phyloP scores from a whole-genome alignment of 2,797 vertebrate genomes.

The Smutsia temminckii region DNA sequence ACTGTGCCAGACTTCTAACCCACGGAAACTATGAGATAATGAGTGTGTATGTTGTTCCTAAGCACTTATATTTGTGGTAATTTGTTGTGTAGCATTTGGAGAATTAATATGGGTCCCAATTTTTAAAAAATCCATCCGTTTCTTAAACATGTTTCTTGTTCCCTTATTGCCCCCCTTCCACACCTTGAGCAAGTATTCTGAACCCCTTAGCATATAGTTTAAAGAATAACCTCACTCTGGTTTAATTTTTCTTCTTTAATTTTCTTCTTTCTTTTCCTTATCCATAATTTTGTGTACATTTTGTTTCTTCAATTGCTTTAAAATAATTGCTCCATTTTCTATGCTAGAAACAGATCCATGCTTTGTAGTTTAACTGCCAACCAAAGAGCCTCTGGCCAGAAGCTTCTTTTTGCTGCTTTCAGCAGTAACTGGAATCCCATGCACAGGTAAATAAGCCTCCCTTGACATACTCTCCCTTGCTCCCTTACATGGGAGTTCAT shows the following conservation, averaged over 20 bases:
- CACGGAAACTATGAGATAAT: neutral
- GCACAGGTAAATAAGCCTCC: neutral
- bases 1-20: neutral
- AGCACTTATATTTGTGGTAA: neutral
- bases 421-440: neutral
- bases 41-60: neutral
- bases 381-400: neutral
- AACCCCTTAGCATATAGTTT: neutral
- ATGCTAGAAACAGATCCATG: constrained; percentile 4
- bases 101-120: neutral
- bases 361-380: constrained; percentile 14
- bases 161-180: neutral
- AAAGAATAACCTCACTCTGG: neutral
- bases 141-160: neutral
- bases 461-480: neutral
- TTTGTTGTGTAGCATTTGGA: neutral
- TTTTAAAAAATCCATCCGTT: neutral
- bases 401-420: neutral
- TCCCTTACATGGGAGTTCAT: neutral
- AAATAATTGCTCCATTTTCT: constrained; percentile 22
- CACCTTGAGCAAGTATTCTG: neutral
- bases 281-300: constrained; percentile 5
- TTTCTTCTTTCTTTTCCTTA: neutral
- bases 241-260: neutral
- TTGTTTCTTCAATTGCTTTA: neutral